Evolutionary conservation across 2,113 vertebrate species (phyloP).

Genomic region (Odocoileus hemionus): DNA sequence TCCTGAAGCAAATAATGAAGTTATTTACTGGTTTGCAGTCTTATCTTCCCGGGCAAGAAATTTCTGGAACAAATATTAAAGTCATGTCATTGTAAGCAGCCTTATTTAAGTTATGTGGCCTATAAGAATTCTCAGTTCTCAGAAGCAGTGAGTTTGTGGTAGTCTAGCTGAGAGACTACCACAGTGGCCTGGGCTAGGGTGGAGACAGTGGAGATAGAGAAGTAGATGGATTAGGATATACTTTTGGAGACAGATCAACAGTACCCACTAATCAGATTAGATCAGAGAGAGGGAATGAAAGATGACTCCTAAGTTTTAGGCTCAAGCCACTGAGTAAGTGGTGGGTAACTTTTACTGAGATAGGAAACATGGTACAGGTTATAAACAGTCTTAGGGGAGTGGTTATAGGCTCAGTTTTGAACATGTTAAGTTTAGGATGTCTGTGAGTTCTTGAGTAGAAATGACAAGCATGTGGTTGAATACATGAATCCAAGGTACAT

Average conservation of each 20-base stretch:
- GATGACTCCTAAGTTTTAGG: not conserved
- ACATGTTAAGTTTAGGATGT: not conserved
- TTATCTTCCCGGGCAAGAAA: conserved; percentile 45
- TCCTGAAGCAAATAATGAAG: conserved; percentile 57
- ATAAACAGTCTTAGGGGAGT: not conserved
- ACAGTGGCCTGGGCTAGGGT: not conserved
- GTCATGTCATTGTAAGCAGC: not conserved
- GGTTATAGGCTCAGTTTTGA: not conserved
- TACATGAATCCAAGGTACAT: not conserved
- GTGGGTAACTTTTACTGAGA: not conserved
- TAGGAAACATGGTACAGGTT: not conserved
- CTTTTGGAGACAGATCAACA: not conserved
- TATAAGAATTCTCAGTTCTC: not conserved
- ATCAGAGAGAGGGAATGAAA: not conserved
- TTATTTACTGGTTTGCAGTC: conserved; percentile 28
- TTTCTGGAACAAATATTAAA: conserved; percentile 47
- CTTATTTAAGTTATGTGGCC: not conserved
- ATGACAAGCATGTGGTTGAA: not conserved
- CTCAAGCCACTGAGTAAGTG: not conserved
- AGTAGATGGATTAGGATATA: not conserved
- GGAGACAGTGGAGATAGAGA: not conserved
- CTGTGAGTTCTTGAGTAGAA: not conserved
- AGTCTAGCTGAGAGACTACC: not conserved
- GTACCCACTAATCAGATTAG: not conserved
- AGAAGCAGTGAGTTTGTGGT: not conserved